Conservation (phyloP, 2,888 invertebrate species). For the Syrista parreyssii region DNA sequence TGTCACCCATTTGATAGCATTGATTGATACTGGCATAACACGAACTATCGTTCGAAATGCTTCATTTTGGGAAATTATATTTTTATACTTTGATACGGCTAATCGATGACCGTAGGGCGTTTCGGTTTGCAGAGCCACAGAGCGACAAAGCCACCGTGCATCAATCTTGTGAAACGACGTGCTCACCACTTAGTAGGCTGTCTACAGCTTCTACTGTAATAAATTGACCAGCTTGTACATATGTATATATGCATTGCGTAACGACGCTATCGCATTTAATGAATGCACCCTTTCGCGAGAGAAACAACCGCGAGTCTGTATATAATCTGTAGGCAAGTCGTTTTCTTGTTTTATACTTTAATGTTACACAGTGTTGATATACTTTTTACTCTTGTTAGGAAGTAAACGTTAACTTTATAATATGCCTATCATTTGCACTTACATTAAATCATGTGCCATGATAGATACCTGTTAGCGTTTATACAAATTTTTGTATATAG, state of each 20-base stretch:
- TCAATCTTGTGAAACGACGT: conserved; percentile 44
- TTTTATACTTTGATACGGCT: conserved; percentile 37
- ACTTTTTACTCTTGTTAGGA: background rate
- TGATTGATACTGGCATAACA: background rate
- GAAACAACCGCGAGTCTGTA: background rate
- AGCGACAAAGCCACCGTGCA: conserved; percentile 35
- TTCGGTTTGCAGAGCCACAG: conserved; percentile 14
- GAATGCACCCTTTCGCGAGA: background rate
- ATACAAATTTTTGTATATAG: background rate
- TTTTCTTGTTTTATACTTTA: background rate
- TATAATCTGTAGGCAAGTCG: background rate
- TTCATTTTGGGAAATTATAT: conserved; percentile 22
- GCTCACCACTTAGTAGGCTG: conserved; percentile 35
- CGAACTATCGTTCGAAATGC: background rate
- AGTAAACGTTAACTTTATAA: background rate
- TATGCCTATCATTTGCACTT: background rate
- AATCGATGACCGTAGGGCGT: conserved; percentile 26
- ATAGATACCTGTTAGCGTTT: background rate
- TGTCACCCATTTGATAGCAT: background rate
- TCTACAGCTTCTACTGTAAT: conserved; percentile 35
- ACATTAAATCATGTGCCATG: background rate
- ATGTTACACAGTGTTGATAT: background rate
- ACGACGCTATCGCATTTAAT: background rate
- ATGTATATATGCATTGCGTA: background rate
- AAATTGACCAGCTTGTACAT: conserved; percentile 26